Conservation (phyloP, 2,888 invertebrate species). For the Rhorus exstirpatorius region DNA sequence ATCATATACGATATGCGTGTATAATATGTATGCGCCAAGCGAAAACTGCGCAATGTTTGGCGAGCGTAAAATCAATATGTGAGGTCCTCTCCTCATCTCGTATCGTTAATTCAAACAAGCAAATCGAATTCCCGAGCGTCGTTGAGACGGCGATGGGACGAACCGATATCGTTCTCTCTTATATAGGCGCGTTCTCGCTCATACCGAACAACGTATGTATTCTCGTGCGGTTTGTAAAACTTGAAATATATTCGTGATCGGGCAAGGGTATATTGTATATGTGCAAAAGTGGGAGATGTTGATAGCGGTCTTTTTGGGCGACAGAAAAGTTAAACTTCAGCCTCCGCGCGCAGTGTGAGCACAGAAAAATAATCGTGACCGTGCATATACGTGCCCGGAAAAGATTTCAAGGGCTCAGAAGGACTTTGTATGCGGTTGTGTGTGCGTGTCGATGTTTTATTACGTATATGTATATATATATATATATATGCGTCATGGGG, state of each 20-base stretch:
- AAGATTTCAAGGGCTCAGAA: constrained; percentile 38
- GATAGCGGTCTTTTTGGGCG: constrained; percentile 16
- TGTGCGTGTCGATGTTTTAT: too few relatives aligned
- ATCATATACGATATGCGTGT: not conserved
- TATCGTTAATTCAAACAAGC: constrained; percentile 70
- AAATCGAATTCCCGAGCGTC: constrained; percentile 69
- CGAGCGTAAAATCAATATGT: constrained; percentile 69
- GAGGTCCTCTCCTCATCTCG: constrained; percentile 66
- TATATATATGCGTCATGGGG: constrained; percentile 4
- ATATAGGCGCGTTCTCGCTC: constrained; percentile 27
- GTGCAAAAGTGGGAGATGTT: not conserved
- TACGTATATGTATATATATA: constrained; percentile 4
- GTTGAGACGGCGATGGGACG: constrained; percentile 61
- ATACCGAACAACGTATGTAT: constrained; percentile 22
- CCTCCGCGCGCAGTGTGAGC: constrained; percentile 3
- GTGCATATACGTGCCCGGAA: constrained; percentile 48
- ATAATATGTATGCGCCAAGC: constrained; percentile 6
- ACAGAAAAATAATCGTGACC: constrained; percentile 63
- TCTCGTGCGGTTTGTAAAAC: constrained; percentile 16
- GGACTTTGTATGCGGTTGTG: not conserved
- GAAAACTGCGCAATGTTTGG: constrained; percentile 42
- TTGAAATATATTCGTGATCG: constrained; percentile 50
- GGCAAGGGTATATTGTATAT: not conserved
- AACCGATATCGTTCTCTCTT: constrained; percentile 52
- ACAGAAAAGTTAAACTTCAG: constrained; percentile 53